Evolutionary conservation across 2,797 vertebrate species (phyloP), one percentile per base, ranked within the genome.

Genomic region (Acanthis flammea): DNA sequence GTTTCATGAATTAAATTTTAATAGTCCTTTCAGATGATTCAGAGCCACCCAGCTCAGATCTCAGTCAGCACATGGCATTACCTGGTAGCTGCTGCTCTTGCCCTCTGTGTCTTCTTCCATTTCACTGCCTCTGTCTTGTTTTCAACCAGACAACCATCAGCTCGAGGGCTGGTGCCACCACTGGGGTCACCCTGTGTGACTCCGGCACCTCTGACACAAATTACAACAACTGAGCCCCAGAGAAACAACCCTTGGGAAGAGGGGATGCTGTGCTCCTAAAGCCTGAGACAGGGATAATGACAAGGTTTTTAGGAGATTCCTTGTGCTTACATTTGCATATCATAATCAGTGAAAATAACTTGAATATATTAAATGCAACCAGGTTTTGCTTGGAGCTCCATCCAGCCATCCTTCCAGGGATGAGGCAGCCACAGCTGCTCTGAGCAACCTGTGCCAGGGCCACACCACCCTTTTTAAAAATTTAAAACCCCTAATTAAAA

Each of bases 1-100:
- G 0, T 63, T 88, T 70, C 79, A 86, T 37, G 51, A 77, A 94
- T 88, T 92, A 61, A 91, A 87, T 76, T 91, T 76, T 86, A 74
- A 80, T 55, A 23, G 47, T 25, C 45, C 35, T 86, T 92, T 55
- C 68, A 54, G 57, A 73, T 8, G 60, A 62, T 33, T 90, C 88
- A 70, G 83, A 90, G 75, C 5, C 62, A 73, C 21, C 35, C 22
- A 0, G 44, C 70, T 90, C 33, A 81, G 82, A 61, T 53, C 67
- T 81, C 82, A 66, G 77, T 4, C 37, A 73, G 78, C 88, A 57
- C 35, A 39, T 2, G 35, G 79, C 58, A 73, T 54, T 22, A 47
- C 41, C 68, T 65, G 47, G 19, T 23, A 44, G 55, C 60, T 91
- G 71, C 53, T 41, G 9, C 30, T 76, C n/a, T 47, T 67, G 39